Evolutionary conservation across 1,140 invertebrate species (phyloP).

Genomic region (Procambarus virginalis): DNA sequence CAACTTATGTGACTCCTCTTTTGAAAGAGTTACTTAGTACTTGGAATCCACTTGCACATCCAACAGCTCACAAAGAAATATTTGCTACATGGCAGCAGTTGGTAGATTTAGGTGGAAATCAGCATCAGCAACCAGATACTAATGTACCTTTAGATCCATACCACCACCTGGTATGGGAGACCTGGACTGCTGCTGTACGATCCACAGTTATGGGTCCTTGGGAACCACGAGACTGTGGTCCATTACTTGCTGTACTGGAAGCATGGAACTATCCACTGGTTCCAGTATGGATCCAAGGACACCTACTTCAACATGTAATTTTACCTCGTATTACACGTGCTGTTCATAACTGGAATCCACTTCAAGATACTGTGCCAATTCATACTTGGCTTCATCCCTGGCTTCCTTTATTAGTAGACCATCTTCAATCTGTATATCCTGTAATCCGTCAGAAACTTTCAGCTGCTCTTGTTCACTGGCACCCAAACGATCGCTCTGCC

Average conservation of each 20-base stretch:
- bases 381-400: slow-evolving; percentile 98
- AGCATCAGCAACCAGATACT: slow-evolving; percentile 37
- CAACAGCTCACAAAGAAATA: slow-evolving; percentile 73
- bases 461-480: slow-evolving; percentile 90
- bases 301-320: slow-evolving; percentile 87
- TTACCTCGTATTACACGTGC: slow-evolving; percentile 86
- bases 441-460: slow-evolving; percentile 93
- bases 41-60: slow-evolving; percentile 84
- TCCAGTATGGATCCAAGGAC: slow-evolving; percentile 88
- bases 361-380: slow-evolving; percentile 93
- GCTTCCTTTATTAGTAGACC: slow-evolving; percentile 82
- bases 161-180: slow-evolving; percentile 89
- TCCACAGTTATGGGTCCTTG: slow-evolving; percentile 79
- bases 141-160: slow-evolving; percentile 81
- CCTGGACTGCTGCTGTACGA: slow-evolving; percentile 89
- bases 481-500: slow-evolving; percentile 93
- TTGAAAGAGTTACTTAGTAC: slow-evolving; percentile 81
- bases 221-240: slow-evolving; percentile 83
- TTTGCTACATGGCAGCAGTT: slow-evolving; percentile 63
- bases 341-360: slow-evolving; percentile 94
- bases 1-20: slow-evolving; percentile 80
- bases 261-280: slow-evolving; percentile 86
- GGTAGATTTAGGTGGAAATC: slow-evolving; percentile 52
- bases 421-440: slow-evolving; percentile 91
- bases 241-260: slow-evolving; percentile 86